These are phyloP conservation scores for Pandemis cinnamomeana DNA, from an alignment of 2,888 invertebrate species.

Conservation along the genomic window DNA sequence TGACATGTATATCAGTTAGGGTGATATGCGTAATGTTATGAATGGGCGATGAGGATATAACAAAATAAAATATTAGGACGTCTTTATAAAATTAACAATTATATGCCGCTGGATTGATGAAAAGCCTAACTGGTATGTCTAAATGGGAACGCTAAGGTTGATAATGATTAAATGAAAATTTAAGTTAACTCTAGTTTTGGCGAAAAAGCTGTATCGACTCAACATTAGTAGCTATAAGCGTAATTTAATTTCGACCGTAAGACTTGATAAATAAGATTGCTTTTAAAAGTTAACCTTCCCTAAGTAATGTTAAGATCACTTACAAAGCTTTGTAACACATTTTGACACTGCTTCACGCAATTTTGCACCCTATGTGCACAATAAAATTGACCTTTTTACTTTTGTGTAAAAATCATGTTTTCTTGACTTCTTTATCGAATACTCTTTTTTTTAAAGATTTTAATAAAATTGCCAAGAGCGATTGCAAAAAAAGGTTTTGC, in stretches of 20 bases:
- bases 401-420: neutral
- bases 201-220: constrained; percentile 1
- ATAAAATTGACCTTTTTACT: neutral
- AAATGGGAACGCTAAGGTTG: constrained; percentile 5
- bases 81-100: neutral
- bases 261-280: constrained; percentile 12
- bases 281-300: neutral
- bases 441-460: neutral
- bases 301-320: constrained; percentile 1
- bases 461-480: neutral
- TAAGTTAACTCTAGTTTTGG: neutral
- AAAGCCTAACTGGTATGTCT: constrained; percentile 10
- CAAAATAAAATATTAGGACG: too few relatives aligned
- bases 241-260: constrained; percentile 17
- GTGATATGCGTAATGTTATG: too few relatives aligned
- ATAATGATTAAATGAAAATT: neutral
- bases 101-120: neutral
- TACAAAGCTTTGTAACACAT: constrained; percentile 13
- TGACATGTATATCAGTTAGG: neutral
- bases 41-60: too few relatives aligned
- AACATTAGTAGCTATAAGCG: neutral
- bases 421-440: neutral
- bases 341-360: neutral
- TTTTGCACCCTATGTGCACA: neutral
- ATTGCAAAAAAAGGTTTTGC: neutral